Conservation (phyloP, 2,888 invertebrate species). For the Hypomecis atomaria region DNA sequence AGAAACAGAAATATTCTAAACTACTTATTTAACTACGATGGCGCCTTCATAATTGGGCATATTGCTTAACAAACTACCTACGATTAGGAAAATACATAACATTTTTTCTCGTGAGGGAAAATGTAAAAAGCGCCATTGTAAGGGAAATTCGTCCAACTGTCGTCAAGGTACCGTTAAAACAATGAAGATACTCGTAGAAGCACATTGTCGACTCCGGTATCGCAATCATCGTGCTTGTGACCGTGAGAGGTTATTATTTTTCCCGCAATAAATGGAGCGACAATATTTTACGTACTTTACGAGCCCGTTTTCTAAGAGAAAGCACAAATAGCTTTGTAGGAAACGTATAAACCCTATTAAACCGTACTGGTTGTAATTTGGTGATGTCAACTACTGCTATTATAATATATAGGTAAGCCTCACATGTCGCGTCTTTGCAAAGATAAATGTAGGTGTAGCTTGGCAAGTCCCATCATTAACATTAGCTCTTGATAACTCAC, state of each 20-base stretch:
- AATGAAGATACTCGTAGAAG: conserved; percentile 10
- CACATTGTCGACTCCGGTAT: conserved; percentile 24
- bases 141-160: neutral
- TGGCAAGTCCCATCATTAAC: no score
- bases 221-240: conserved; percentile 32
- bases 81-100: no score
- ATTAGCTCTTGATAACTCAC: no score
- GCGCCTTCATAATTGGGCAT: no score
- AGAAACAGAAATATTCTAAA: no score
- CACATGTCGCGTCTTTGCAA: no score
- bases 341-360: conserved; percentile 11
- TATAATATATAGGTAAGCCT: no score
- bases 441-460: no score
- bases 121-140: no score
- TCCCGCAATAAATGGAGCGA: conserved; percentile 25
- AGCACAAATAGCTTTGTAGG: conserved; percentile 11
- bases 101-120: no score
- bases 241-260: conserved; percentile 37
- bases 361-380: conserved; percentile 1
- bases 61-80: no score
- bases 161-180: neutral
- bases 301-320: conserved; percentile 20
- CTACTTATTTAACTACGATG: no score
- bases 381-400: conserved; percentile 10
- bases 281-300: conserved; percentile 16